Percentiles rank a stretch among this genome's conserved stretches.
Evolutionary conservation across 2,888 invertebrate species (phyloP).

Genomic region (Trachelus troglodyta): DNA sequence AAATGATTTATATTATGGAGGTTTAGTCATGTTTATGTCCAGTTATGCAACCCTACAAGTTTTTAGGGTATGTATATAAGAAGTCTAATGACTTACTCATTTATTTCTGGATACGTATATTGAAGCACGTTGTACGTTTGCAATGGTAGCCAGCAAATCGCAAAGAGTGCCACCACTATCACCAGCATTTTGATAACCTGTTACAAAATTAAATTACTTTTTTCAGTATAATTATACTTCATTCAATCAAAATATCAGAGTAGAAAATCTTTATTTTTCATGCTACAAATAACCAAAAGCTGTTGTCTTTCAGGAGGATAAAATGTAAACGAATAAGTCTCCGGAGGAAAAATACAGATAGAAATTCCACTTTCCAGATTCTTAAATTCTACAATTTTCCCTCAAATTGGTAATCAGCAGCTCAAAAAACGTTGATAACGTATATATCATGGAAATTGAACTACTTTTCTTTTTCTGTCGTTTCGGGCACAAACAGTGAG

Average conservation of each 20-base stretch:
- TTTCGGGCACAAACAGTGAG: too few relatives aligned
- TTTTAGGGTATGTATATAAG: background rate
- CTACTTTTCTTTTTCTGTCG: too few relatives aligned
- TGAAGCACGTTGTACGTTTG: conserved; percentile 80
- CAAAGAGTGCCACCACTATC: conserved; percentile 83
- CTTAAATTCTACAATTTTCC: too few relatives aligned
- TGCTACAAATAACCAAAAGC: background rate
- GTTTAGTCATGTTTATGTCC: background rate
- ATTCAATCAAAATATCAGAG: background rate
- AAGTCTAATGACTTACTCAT: conserved; percentile 70
- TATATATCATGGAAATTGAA: too few relatives aligned
- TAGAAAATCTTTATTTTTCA: background rate
- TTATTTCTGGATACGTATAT: conserved; percentile 77
- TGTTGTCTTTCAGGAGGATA: background rate
- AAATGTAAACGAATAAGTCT: background rate
- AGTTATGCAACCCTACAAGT: background rate
- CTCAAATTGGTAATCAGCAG: too few relatives aligned
- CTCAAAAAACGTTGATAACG: too few relatives aligned
- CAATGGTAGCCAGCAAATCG: conserved; percentile 86
- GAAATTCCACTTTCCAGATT: too few relatives aligned
- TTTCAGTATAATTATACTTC: background rate
- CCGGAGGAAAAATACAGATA: too few relatives aligned
- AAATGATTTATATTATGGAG: background rate
- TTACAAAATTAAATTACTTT: conserved; percentile 23
- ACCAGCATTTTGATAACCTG: conserved; percentile 93